Evolutionary conservation across 1,140 invertebrate species (phyloP).

Genomic region (Dolichoris vasculosae): DNA sequence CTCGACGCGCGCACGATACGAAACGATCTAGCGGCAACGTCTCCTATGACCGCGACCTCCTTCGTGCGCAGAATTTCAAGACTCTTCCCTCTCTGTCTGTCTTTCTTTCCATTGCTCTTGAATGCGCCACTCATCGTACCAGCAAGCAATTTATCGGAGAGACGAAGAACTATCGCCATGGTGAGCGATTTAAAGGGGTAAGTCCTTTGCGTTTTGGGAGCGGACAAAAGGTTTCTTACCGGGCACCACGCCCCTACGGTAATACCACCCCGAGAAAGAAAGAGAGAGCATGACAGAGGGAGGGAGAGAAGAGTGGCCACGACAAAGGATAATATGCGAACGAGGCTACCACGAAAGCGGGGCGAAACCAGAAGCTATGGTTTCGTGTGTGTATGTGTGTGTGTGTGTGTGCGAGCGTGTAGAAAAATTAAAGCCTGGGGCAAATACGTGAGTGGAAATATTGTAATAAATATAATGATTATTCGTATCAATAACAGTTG

Average conservation of each 20-base stretch:
- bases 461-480: neutral
- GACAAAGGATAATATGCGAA: conserved; percentile 43
- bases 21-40: neutral
- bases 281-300: conserved; percentile 16
- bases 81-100: neutral
- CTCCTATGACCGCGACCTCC: conserved; percentile 42
- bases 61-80: conserved; percentile 5
- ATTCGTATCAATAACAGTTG: neutral
- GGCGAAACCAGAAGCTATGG: neutral
- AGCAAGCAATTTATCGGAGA: conserved; percentile 12
- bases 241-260: conserved; percentile 39
- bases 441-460: neutral
- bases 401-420: neutral
- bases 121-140: no score
- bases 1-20: conserved; percentile 31
- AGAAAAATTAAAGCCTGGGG: neutral
- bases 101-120: neutral
- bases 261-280: neutral
- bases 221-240: conserved; percentile 28
- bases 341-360: neutral
- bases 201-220: neutral
- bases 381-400: neutral
- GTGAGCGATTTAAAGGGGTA: conserved; percentile 42
- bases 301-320: neutral
- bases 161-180: neutral